Percentiles rank a stretch among this genome's conserved stretches.
Evolutionary conservation across 2,113 vertebrate genomes (phyloP).

Genomic region (cat (Felis catus)): DNA sequence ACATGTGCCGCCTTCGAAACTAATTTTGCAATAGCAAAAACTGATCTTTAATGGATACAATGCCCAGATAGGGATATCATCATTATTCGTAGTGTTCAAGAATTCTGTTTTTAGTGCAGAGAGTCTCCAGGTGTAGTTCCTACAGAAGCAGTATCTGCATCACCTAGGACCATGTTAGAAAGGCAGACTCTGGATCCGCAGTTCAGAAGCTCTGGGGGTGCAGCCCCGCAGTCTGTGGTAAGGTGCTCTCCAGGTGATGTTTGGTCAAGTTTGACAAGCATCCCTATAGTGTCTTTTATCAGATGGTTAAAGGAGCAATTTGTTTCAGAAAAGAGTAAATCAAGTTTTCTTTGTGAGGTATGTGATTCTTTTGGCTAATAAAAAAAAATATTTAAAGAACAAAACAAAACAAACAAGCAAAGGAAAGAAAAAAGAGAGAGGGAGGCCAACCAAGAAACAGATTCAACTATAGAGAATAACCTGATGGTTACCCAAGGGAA

Average conservation of each 20-base stretch:
- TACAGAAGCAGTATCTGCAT: background rate
- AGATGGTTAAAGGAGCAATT: background rate
- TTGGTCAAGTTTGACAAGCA: background rate
- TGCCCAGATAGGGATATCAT: background rate
- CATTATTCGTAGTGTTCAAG: background rate
- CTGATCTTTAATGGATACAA: background rate
- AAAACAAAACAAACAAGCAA: background rate
- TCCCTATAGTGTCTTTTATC: background rate
- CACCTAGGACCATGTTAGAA: background rate
- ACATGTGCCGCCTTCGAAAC: background rate
- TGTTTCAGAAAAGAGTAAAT: slow-evolving; percentile 34
- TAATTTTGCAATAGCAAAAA: background rate
- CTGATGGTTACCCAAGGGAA: no score
- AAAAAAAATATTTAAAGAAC: background rate
- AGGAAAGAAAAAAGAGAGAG: background rate
- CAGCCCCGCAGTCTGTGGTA: background rate
- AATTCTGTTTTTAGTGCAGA: background rate
- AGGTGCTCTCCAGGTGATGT: background rate
- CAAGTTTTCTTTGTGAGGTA: background rate
- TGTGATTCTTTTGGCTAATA: background rate
- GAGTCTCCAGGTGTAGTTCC: background rate
- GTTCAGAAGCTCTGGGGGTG: background rate
- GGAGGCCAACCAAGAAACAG: background rate
- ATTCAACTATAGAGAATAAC: background rate
- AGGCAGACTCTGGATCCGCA: background rate